A percentile compares a stretch with the other conserved stretches of the same genome.
Conservation (phyloP, 2,113 vertebrate species). For the Crocuta crocuta region DNA sequence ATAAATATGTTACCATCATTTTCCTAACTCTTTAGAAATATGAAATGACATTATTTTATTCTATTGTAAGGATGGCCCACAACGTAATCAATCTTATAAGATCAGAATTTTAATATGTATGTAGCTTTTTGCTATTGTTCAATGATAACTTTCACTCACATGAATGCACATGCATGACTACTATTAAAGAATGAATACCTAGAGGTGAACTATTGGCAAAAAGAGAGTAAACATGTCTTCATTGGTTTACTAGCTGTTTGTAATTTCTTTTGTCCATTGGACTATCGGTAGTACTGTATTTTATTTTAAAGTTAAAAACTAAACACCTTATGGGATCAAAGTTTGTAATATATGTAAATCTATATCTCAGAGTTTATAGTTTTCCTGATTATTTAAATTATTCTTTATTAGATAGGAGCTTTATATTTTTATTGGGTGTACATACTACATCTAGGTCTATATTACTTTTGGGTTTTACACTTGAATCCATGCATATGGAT, state of each 20-base stretch:
- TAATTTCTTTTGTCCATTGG: neutral
- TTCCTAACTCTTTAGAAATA: neutral
- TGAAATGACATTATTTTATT: neutral
- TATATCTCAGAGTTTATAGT: neutral
- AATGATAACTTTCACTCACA: neutral
- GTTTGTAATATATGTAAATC: neutral
- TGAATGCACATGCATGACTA: neutral
- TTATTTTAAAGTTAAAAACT: neutral
- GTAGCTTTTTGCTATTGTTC: neutral
- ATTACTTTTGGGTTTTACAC: neutral
- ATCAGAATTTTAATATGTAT: neutral
- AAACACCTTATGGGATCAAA: neutral
- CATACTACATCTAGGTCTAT: neutral
- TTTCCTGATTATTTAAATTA: neutral
- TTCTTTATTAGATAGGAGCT: neutral
- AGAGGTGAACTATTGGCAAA: neutral
- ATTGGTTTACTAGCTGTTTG: neutral
- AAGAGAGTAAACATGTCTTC: neutral
- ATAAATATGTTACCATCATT: neutral
- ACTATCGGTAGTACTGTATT: neutral
- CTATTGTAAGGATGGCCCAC: neutral
- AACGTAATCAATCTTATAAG: neutral
- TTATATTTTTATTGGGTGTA: neutral
- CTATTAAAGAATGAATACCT: neutral
- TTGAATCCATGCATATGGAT: neutral